Conservation (phyloP, 2,113 vertebrate genomes). For the Cyanoliseus patagonus region DNA sequence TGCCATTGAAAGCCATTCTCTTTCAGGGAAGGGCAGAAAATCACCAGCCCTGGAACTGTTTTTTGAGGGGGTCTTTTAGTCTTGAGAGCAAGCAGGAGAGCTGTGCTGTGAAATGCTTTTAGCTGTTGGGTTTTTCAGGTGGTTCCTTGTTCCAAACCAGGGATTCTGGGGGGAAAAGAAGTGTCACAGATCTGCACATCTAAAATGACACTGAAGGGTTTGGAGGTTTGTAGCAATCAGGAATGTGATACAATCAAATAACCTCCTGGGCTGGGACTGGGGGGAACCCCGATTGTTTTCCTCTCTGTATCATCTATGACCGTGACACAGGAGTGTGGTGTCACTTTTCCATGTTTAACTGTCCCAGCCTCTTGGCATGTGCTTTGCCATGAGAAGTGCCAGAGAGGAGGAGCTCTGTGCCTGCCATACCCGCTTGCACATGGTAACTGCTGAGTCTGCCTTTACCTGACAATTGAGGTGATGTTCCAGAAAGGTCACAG, state of each 20-base stretch:
- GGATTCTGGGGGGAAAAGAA: background rate
- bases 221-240: background rate
- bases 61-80: background rate
- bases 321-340: rapidly evolving
- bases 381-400: background rate
- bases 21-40: background rate
- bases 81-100: background rate
- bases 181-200: background rate
- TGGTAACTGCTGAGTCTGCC: rapidly evolving
- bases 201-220: background rate
- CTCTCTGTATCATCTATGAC: background rate
- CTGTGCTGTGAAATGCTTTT: background rate
- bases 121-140: background rate
- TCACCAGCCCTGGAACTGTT: background rate
- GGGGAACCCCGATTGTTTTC: background rate
- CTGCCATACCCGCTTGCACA: background rate
- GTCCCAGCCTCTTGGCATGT: background rate
- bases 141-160: rapidly evolving
- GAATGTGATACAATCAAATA: background rate
- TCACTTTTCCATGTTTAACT: background rate
- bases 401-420: background rate
- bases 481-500: background rate
- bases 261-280: background rate
- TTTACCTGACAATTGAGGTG: background rate
- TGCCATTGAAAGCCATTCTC: background rate